Evolutionary conservation across 37 sponge, comb jelly and placozoan genomes (phyloP), one percentile per base, ranked within the genome.

Genomic region (Halichondria panicea): DNA sequence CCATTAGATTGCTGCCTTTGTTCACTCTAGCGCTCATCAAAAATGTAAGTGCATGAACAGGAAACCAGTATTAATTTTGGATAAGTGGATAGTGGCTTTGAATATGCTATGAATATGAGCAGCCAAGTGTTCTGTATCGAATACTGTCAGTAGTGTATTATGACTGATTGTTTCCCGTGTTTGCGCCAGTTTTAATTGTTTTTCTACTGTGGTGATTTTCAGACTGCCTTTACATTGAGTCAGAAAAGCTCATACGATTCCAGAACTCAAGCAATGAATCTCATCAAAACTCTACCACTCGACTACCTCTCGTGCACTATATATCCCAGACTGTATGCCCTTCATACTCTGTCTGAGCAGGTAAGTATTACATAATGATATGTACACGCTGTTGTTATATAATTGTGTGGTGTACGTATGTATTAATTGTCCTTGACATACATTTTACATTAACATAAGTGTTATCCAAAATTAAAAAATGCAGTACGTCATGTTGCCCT

Each of bases 271-370:
- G 80, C 91, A 1, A 90, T 95, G 87, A 81, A 86, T 41, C 44
- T 81, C 37, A 83, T 97, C 57, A 92, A 91, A 70, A 85, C 89
- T 1, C 59, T 84, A 0, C 98, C 98, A 18, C 78, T 92, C 13
- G 81, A 89, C 43, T 82, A 84, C 9, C 75, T 91, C 27, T 63
- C 92, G 80, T 33, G 72, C 57, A 71, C 52, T 45, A 65, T 94
- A 0, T 97, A 97, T 53, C 98, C 98, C 3, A 73, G 71, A 5
- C 83, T 97, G 22, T 95, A 88, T 72, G 77, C 83, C 0, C 75
- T 94, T 0, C 90, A 89, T 44, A 82, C 61, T 40, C 68, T 97
- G 60, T 70, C 83, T 28, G 84, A 81, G 34, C 50, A 92, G 79
- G 91, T 91, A 27, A 27, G 44, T 40, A 4, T 34, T 37, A n/a